Evolutionary conservation across 2,797 vertebrate genomes (phyloP).

Genomic region (Nothura maculosa): DNA sequence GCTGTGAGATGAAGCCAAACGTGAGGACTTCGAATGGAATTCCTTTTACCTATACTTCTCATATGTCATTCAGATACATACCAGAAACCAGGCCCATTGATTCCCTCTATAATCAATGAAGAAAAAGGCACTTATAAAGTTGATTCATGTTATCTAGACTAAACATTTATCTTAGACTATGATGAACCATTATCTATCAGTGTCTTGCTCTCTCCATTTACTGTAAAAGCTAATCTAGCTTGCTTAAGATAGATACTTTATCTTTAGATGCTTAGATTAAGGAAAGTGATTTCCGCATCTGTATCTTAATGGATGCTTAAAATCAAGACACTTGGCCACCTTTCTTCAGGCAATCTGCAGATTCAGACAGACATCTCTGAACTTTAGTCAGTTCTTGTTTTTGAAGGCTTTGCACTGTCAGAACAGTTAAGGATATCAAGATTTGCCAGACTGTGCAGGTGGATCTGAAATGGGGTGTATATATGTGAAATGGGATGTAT

Average conservation of each 20-base stretch:
- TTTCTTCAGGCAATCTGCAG: neutral
- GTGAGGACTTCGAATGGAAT: neutral
- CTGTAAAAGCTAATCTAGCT: neutral
- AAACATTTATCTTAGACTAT: neutral
- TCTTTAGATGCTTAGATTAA: neutral
- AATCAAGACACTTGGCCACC: rapidly evolving
- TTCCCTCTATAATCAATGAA: neutral
- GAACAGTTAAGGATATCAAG: neutral
- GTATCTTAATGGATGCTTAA: neutral
- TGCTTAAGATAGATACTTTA: neutral
- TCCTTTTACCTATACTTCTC: neutral
- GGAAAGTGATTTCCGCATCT: neutral
- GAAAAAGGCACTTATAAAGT: neutral
- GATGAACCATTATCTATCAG: neutral
- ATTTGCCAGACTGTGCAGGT: neutral
- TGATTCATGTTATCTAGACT: neutral
- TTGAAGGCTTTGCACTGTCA: neutral
- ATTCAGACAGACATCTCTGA: neutral
- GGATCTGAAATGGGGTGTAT: neutral
- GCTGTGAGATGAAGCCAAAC: neutral
- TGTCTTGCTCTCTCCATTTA: neutral
- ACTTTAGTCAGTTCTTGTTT: neutral
- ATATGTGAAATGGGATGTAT: neutral
- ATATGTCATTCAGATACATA: neutral
- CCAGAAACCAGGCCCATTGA: neutral